Evolutionary conservation across 2,797 vertebrate genomes (phyloP), one percentile per base, ranked within the genome.

Genomic region (Poecilia velifera): DNA sequence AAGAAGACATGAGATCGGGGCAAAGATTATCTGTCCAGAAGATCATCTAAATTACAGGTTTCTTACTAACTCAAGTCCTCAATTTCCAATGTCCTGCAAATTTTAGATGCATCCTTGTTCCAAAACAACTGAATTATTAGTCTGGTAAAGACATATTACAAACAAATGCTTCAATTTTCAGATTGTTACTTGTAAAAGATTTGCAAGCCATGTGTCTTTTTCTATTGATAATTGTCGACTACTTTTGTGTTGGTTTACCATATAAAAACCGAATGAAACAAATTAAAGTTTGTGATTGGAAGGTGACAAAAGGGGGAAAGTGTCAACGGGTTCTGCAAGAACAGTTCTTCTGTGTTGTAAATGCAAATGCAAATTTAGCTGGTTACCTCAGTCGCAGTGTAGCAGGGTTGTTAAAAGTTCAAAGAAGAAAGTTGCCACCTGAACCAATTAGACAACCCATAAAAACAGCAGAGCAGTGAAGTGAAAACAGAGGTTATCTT

Each of bases 371-470:
- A 39, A 10, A 39, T 20, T 12, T 41, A 22, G 34, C 64, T 68
- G 64, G 20, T 20, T 39, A 9, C 62, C 34, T 39, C 34, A 31
- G 22, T 62, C 14, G 1, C 64, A 68, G 39, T 41, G 64, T 22
- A 4, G 20, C 22, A n/a, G 36, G 64, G 18, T 39, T 41, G 64
- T 39, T 68, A 20, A 39, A 68, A 68, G 64, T 39, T 68, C 36
- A 68, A 68, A 39, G 36, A 68, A 39, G 36, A 68, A 39, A 68
- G 64, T 68, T 68, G 20, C 64, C 64, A 68, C 34, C 64, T 39
- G 39, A 39, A 68, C 62, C 31, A 66, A 20, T 39, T 36, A 66
- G 34, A 22, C 34, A 68, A 16, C 18, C 64, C 45, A 47, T n/a
- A 16, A 47, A 28, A 47, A 47, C 70, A 72, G 45, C 70, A 46